phyloP scores from a whole-genome alignment of 1,140 invertebrate genomes.

The Zaprionus taronus region DNA sequence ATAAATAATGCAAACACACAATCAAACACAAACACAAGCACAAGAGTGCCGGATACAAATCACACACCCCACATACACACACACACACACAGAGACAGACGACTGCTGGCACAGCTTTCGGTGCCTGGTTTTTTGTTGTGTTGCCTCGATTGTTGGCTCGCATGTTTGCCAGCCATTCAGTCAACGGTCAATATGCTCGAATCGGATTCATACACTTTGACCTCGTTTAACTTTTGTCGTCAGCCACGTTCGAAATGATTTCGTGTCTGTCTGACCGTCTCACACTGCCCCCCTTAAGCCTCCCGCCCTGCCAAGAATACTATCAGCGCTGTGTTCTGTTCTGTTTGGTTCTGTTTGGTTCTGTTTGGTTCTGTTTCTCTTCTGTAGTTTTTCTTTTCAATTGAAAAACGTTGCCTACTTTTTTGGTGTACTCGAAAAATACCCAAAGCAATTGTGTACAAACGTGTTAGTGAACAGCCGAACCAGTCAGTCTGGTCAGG shows the following conservation, averaged over 20 bases:
- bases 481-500: constrained; percentile 43
- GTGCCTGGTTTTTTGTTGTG: constrained; percentile 22
- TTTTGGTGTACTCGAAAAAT: constrained; percentile 48
- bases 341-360: constrained; percentile 62
- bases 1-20: constrained; percentile 51
- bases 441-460: constrained; percentile 47
- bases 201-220: constrained; percentile 63
- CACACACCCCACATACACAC: constrained; percentile 22
- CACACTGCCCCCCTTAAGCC: neutral
- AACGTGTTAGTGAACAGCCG: constrained; percentile 48
- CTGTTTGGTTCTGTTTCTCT: constrained; percentile 19
- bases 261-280: constrained; percentile 46
- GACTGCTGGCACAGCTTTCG: constrained; percentile 24
- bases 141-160: constrained; percentile 44
- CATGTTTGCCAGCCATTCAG: constrained; percentile 59
- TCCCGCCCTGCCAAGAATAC: constrained; percentile 30
- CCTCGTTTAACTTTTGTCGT: constrained; percentile 63
- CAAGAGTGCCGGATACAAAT: constrained; percentile 27
- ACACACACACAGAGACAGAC: constrained; percentile 12
- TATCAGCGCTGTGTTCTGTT: constrained; percentile 65
- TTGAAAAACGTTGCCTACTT: constrained; percentile 67
- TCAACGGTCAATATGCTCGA: constrained; percentile 66
- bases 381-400: constrained; percentile 46
- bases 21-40: constrained; percentile 41
- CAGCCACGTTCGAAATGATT: constrained; percentile 63